Evolutionary conservation across 2,113 vertebrate species (phyloP), one percentile per base, ranked within the genome.

Genomic region (Collichthys lucidus): DNA sequence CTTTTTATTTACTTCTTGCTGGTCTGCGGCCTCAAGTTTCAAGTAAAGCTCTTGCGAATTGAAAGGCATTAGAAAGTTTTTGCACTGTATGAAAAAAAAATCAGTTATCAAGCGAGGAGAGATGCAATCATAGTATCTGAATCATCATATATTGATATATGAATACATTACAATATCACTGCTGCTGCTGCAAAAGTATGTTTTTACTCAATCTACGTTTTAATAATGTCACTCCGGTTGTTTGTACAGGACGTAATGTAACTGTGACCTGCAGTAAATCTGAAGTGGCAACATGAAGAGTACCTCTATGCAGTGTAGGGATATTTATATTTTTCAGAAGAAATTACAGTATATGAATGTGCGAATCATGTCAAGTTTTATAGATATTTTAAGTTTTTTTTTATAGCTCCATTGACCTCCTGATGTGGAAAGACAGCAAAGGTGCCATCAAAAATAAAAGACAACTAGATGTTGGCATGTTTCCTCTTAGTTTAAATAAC

Each of bases 51-150:
- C 15, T 7, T 74, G n/a, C 22, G 11, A 22, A 64, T 35, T 44
- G 11, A 11, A 57, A n/a, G 19, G 24, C 63, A 24, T 73, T 59
- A 55, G 19, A 55, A 49, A 16, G 1, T 77, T 10, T 74, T 44
- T 74, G 49, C n/a, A 76, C 64, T 83, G 49, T 70, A 70, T 24
- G 26, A 42, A 69, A 61, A 86, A 63, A 46, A 50, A 40, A 16
- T 11, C 17, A 64, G 1, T 55, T 16, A 44, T 44, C 40, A 24
- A 40, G 19, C 22, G 52, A 52, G 24, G 26, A 83, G 29, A 53
- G 5, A 67, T 31, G 42, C 60, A 74, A 44, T 56, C 52, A 29
- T 22, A 8, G 4, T 10, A 9, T 12, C 26, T 44, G 31, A 50
- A 61, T n/a, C n/a, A 12, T 16, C 9, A 35, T 6, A 3, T 65